These are phyloP conservation scores for Vanessa cardui DNA, from an alignment of 2,888 invertebrate species.

Conservation along the genomic window DNA sequence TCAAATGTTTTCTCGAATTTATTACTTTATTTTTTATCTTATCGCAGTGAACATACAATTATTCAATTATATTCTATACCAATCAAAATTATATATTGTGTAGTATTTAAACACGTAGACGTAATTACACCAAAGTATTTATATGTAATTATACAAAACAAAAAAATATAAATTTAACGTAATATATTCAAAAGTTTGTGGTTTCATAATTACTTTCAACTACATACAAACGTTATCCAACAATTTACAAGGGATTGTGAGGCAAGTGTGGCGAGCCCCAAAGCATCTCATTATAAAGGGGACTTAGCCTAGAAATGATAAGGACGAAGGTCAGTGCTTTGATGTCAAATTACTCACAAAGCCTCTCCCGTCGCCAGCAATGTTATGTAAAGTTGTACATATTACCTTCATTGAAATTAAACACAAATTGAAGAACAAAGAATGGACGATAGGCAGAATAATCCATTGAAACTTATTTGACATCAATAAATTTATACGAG, in stretches of 20 bases:
- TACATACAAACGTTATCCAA: conserved; percentile 1
- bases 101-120: too few relatives aligned
- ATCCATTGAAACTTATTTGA: too few relatives aligned
- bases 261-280: conserved; percentile 21
- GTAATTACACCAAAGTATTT: too few relatives aligned
- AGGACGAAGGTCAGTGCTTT: conserved; percentile 28
- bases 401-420: too few relatives aligned
- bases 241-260: conserved; percentile 13
- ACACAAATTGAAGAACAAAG: too few relatives aligned
- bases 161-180: neutral
- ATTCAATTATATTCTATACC: too few relatives aligned
- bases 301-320: conserved; percentile 13
- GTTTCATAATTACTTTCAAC: neutral
- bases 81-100: too few relatives aligned
- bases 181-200: neutral
- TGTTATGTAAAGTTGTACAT: neutral
- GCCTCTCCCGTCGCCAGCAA: neutral
- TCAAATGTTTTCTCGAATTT: too few relatives aligned
- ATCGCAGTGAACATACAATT: too few relatives aligned
- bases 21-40: too few relatives aligned
- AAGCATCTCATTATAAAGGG: conserved; percentile 31
- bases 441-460: too few relatives aligned
- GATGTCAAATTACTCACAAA: conserved; percentile 27
- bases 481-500: too few relatives aligned
- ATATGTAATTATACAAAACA: neutral